These are phyloP conservation scores for Drosophila repleta DNA, from an alignment of 1,140 invertebrate genomes.

Conservation along the genomic window DNA sequence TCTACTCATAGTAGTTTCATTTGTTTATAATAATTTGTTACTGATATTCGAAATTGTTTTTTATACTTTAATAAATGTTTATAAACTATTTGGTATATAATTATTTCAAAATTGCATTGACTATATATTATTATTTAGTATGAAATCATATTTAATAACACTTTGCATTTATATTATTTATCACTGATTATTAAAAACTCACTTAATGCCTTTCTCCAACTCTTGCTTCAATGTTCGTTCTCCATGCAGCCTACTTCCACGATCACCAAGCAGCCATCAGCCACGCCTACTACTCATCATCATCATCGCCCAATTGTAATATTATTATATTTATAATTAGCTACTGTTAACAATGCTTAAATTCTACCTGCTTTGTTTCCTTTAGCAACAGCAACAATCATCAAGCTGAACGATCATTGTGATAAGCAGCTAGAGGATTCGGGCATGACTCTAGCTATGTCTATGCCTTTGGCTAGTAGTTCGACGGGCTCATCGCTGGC, in stretches of 20 bases:
- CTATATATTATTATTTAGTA: neutral
- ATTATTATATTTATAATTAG: neutral
- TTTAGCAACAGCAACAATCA: slow-evolving; percentile 41
- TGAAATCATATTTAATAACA: neutral
- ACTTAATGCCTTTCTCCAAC: neutral
- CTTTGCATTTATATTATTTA: neutral
- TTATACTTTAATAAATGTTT: slow-evolving; percentile 5
- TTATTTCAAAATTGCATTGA: neutral
- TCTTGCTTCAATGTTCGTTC: slow-evolving; percentile 4
- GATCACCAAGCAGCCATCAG: slow-evolving; percentile 61
- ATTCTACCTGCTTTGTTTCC: neutral
- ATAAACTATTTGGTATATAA: neutral
- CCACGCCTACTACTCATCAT: slow-evolving; percentile 66
- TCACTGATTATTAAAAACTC: slow-evolving; percentile 4
- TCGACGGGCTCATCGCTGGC: slow-evolving; percentile 28
- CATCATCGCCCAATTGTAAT: slow-evolving; percentile 70
- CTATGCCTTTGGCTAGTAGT: slow-evolving; percentile 52
- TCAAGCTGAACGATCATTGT: slow-evolving; percentile 57
- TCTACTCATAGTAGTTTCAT: neutral
- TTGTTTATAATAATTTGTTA: slow-evolving; percentile 1
- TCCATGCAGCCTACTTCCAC: slow-evolving; percentile 65
- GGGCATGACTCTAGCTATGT: slow-evolving; percentile 20
- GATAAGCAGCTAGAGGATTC: slow-evolving; percentile 66
- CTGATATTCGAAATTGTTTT: slow-evolving; percentile 1
- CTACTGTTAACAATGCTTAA: neutral